Base-by-base conservation (phyloP, 2,797 vertebrate genomes). In the Myotis myotis region DNA sequence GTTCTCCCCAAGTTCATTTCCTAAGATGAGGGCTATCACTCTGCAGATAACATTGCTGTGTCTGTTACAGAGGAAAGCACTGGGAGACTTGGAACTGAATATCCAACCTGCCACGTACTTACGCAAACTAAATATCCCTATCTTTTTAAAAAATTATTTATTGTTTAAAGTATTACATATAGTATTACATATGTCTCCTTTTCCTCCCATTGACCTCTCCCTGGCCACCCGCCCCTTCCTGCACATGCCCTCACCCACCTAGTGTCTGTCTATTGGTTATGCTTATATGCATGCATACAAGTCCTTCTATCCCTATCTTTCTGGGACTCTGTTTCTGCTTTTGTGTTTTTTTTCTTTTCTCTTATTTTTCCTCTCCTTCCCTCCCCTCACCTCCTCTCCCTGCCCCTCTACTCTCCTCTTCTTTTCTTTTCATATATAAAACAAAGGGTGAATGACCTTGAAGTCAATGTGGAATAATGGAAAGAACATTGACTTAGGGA, bases 351-450 rank as follows among this genome's bases (percentile, higher is more conserved):
- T 38, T 22, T 22, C 1, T 47, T 17, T 20, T 12, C 20, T 17
- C 23, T 53, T 23, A 23, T 2, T 60, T 60, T 6, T 8, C 55
- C 22, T 8, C 22, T 10, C 9, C 8, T 47, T 47, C 9, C 23
- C 25, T 5, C 23, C 4, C 4, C 4, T 2, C 23, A 22, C 22
- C 4, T 23, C 22, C 4, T 8, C 2, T 57, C 55, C 23, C 8
- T 0, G 11, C 9, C 3, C 10, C 4, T 10, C 55, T 23, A 22
- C n/a, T 20, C 9, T 49, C 9, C n/a, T 33, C n/a, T 22, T 41
- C 12, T 78, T 36, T 36, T 44, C 22, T 44, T 72, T 28, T 28
- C 25, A 6, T 25, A 5, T 44, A 72, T 36, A 41, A 80, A 92
- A 70, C 20, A 72, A 75, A 66, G 51, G 64, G n/a, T 70, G 8